Percentiles rank a stretch among this genome's conserved stretches.
phyloP scores from a whole-genome alignment of 2,113 vertebrate genomes.

The Setophaga kirtlandii region DNA sequence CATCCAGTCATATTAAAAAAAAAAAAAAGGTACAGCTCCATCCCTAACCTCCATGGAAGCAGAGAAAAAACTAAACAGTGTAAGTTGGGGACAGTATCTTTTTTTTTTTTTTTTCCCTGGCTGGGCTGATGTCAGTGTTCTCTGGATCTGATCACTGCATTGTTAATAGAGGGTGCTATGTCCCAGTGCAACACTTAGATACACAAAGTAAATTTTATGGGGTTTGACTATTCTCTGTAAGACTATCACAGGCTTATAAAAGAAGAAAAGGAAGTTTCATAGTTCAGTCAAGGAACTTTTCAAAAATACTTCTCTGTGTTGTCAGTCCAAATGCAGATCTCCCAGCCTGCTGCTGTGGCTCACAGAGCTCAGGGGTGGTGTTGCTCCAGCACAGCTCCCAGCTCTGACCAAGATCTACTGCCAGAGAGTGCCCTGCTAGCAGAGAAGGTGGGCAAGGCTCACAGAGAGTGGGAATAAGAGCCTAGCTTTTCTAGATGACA shows the following conservation, averaged over 20 bases:
- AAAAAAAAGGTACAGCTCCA: not conserved
- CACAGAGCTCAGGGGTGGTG: fast-evolving
- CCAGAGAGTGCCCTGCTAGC: not conserved
- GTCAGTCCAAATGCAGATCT: not conserved
- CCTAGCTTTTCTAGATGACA: not conserved
- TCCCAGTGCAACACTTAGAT: not conserved
- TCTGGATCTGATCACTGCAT: fast-evolving
- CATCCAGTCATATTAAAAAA: not conserved
- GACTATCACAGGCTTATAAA: not conserved
- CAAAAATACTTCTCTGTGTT: not conserved
- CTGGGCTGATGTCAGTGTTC: not conserved
- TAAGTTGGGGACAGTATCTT: not conserved
- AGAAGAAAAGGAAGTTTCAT: not conserved
- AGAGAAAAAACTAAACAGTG: not conserved
- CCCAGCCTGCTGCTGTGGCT: not conserved
- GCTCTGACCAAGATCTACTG: not conserved
- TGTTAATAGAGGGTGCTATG: not conserved
- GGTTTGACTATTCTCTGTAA: not conserved
- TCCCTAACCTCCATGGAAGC: not conserved
- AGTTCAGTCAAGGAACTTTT: not conserved
- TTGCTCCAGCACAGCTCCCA: not conserved
- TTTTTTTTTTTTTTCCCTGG: not conserved
- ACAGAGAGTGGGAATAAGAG: not conserved
- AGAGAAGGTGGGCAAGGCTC: not conserved
- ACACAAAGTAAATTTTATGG: not conserved